Conservation (phyloP, 2,797 vertebrate genomes). For the Glossophaga mutica region DNA sequence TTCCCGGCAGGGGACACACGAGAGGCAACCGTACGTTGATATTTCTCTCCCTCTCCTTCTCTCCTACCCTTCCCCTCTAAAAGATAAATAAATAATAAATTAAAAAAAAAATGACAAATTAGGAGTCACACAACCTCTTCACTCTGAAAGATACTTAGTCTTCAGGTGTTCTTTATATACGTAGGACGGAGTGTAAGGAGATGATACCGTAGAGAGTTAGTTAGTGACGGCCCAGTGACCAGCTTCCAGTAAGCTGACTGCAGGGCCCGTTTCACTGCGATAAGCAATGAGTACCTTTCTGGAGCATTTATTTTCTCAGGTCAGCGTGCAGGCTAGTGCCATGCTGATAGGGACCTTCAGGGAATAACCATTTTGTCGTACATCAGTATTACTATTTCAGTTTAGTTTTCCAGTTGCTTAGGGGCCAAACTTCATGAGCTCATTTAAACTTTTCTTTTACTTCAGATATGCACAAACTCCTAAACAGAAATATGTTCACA, state of each 20-base stretch:
- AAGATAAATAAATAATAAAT: no score
- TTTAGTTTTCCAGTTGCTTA: neutral
- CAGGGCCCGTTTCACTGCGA: neutral
- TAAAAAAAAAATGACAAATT: neutral
- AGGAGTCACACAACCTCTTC: neutral
- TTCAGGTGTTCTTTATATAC: neutral
- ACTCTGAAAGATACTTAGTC: neutral
- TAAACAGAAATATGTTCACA: neutral
- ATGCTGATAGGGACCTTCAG: neutral
- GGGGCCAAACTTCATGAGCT: conserved; percentile 25
- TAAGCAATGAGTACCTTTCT: neutral
- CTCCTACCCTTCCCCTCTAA: no score
- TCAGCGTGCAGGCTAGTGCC: neutral
- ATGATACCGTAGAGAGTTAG: accelerated
- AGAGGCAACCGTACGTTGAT: no score
- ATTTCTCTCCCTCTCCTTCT: no score
- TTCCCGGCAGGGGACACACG: no score
- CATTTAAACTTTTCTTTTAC: neutral
- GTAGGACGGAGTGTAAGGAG: neutral
- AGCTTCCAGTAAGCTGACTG: neutral
- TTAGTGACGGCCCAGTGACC: neutral
- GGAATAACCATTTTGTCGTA: neutral
- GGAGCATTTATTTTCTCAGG: neutral
- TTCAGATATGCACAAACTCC: neutral
- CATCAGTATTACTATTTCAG: neutral